phyloP scores from a whole-genome alignment of 2,113 vertebrate genomes.

The Junco hyemalis region DNA sequence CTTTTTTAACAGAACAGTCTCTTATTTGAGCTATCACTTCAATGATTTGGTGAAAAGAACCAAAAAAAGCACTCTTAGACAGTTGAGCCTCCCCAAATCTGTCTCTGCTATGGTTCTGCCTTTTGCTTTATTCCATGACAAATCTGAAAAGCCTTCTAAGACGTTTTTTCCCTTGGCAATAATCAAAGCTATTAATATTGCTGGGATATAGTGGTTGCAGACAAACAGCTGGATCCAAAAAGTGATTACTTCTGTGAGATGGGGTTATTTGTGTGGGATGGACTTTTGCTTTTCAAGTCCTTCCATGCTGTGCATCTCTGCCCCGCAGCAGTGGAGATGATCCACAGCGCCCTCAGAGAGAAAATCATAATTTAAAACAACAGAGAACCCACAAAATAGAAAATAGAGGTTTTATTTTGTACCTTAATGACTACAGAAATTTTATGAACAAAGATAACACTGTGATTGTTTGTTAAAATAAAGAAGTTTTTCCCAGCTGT shows the following conservation, averaged over 20 bases:
- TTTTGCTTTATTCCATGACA: background rate
- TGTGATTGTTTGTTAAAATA: background rate
- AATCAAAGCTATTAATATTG: background rate
- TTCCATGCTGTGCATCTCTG: background rate
- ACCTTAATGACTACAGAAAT: background rate
- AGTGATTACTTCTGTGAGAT: background rate
- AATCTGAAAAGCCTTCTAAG: background rate
- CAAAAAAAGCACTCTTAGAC: background rate
- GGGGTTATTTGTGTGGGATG: background rate
- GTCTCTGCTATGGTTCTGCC: background rate
- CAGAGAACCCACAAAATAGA: background rate
- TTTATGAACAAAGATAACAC: background rate
- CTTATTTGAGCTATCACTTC: background rate
- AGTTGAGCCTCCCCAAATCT: background rate
- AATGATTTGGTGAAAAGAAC: background rate
- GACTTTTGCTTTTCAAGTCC: background rate
- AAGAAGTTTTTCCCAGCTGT: background rate
- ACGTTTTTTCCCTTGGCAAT: background rate
- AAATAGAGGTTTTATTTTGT: fast-evolving
- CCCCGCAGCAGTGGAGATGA: background rate
- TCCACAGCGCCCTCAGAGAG: background rate
- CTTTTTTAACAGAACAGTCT: background rate
- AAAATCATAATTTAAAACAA: background rate
- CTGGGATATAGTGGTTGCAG: background rate
- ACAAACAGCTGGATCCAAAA: slow-evolving; percentile 1